Evolutionary conservation across 2,113 vertebrate genomes (phyloP).

Genomic region (Rhinoderma darwinii): DNA sequence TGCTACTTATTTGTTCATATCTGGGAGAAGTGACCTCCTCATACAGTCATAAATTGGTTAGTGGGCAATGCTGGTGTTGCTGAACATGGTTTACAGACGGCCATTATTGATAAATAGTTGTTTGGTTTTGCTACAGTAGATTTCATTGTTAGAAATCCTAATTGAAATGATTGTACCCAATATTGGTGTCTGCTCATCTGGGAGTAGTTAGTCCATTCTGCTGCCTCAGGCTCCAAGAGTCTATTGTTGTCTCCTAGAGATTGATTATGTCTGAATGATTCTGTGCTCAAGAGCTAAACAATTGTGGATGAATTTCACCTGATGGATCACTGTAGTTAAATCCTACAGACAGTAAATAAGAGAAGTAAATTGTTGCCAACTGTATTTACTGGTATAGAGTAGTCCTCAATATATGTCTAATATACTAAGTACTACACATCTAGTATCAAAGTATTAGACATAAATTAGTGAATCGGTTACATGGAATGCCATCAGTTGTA

Average conservation of each 20-base stretch:
- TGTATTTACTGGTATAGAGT: not conserved
- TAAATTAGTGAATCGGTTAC: too few relatives aligned
- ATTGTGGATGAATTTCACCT: slow-evolving; percentile 8
- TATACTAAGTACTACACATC: not conserved
- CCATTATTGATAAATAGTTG: not conserved
- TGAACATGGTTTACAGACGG: not conserved
- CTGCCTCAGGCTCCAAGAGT: not conserved
- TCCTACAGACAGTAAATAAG: not conserved
- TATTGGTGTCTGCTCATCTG: not conserved
- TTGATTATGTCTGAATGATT: slow-evolving; percentile 28
- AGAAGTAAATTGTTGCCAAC: slow-evolving; percentile 1
- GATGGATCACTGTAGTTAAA: not conserved
- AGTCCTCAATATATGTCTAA: not conserved
- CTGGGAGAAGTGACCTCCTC: not conserved
- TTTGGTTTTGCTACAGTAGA: not conserved
- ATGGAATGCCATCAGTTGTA: too few relatives aligned
- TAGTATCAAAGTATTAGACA: not conserved
- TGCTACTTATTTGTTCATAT: not conserved
- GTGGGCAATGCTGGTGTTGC: not conserved
- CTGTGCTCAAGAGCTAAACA: slow-evolving; percentile 12
- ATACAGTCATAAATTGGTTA: not conserved
- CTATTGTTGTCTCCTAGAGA: slow-evolving; percentile 22
- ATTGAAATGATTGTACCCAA: slow-evolving; percentile 15
- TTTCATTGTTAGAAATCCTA: not conserved
- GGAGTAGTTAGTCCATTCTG: slow-evolving; percentile 19